Evolutionary conservation across 1,140 invertebrate genomes (phyloP).

Genomic region (Drosophila mauritiana): DNA sequence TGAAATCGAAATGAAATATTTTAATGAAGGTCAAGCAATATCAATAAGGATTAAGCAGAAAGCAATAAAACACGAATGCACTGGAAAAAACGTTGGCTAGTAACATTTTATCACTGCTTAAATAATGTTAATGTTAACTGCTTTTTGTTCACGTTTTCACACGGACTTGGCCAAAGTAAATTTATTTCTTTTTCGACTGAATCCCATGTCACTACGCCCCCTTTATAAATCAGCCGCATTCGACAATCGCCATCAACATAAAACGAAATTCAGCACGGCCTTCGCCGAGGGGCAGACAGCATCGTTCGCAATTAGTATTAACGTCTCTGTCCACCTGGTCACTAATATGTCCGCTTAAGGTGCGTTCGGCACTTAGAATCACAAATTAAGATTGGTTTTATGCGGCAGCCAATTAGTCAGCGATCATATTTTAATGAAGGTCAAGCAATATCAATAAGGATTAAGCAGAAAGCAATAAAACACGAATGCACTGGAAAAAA

Average conservation of each 20-base stretch:
- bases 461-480: background rate
- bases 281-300: slow-evolving; percentile 53
- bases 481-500: background rate
- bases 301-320: slow-evolving; percentile 30
- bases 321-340: slow-evolving; percentile 35
- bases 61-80: too few relatives aligned
- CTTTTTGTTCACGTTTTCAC: slow-evolving; percentile 35
- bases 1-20: slow-evolving; percentile 10
- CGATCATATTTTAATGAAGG: slow-evolving; percentile 38
- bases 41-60: background rate
- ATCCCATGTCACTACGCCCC: slow-evolving; percentile 32
- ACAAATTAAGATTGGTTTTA: too few relatives aligned
- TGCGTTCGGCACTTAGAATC: too few relatives aligned
- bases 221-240: slow-evolving; percentile 38
- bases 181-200: slow-evolving; percentile 36
- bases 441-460: slow-evolving; percentile 22
- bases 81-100: too few relatives aligned
- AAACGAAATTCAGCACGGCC: slow-evolving; percentile 49
- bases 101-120: slow-evolving; percentile 1
- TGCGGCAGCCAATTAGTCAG: too few relatives aligned
- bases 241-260: slow-evolving; percentile 43
- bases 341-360: too few relatives aligned
- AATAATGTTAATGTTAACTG: slow-evolving; percentile 35
- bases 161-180: slow-evolving; percentile 29
- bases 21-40: slow-evolving; percentile 50